Base-by-base conservation (phyloP, 2,888 invertebrate genomes). In the Nomada goodeniana region DNA sequence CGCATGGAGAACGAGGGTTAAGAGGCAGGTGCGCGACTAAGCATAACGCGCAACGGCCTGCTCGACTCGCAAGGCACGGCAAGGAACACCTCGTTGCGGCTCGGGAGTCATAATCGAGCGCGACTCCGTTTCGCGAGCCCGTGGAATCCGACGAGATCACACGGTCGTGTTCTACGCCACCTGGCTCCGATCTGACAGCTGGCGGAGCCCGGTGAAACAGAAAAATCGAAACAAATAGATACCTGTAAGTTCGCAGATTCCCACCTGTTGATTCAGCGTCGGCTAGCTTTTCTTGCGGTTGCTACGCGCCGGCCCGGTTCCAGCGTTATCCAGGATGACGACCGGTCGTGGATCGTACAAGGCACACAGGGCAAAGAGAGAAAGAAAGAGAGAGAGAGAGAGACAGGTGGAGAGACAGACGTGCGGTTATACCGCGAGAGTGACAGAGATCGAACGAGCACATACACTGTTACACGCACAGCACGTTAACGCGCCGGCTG, bases 211-310 rank as follows among this genome's bases (percentile, higher is more conserved):
- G 53, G 63, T 18, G 42, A 2, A 71, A 67, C 29, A 55, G 59
- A 59, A 76, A 73, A 78, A 78, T 72, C 44, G 69, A 80, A 80
- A 72, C 63, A 72, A 67, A 80, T 74, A 77, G 65, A 61, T 90
- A 91, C 91, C 91, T 91, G 87, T 89, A 86, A 88, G 86, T 86
- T 84, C 82, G 88, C 90, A 89, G 89, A 87, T 88, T 90, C 90
- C 89, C 92, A 93, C 92, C 93, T 93, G 92, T 93, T 93, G 92
- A 91, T 89, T 89, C 88, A 69, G 71, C 70, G 84, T 65, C 73
- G 76, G 77, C 72, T 81, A 70, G 79, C 59, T 72, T 76, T 67
- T 63, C 67, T 78, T 60, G 73, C 79, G 81, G 88, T 84, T 86
- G 87, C 86, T 86, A 86, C 71, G 87, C 87, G 85, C 79, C 57